Base-by-base conservation (phyloP, 2,797 vertebrate species). In the Threskiornis aethiopicus region DNA sequence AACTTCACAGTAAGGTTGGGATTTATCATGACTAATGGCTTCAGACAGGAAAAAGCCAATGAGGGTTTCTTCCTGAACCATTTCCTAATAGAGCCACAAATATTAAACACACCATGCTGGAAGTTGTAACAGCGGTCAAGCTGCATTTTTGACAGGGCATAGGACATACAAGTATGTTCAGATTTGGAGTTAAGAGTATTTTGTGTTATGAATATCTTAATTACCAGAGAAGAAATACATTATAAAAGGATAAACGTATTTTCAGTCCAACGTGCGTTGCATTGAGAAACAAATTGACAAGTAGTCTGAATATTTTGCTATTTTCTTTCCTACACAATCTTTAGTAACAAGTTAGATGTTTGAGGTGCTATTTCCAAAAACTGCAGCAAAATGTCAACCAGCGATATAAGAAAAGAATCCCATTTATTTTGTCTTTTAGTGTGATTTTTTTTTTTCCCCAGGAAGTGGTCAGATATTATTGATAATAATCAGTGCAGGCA, bases 401-500 rank as follows among this genome's bases (percentile, higher is more conserved):
- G 84, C 90, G 90, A 95, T 83, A 91, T 97, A 90, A 95, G 90
- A 96, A 96, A 94, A 94, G 76, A 95, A 92, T 94, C 95, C 85
- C 52, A 93, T 97, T 97, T 96, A 75, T 94, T 94, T 97, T 84
- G 79, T 93, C 93, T 96, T 97, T 96, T 93, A 93, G 83, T 92
- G 95, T 75, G 49, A 59, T 79, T 91, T 75, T 57, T 79, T 31
- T 51, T 37, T 25, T 28, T 24, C 79, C 59, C 79, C 59, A 89
- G 58, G 41, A 90, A 97, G 90, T 49, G 87, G 96, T 99, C 98
- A 99, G 95, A 98, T 94, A n/a, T 98, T 98, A 95, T 98, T 99
- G 95, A 99, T 99, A 96, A 99, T 98, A 46, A 99, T 99, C 89
- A 99, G 98, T 72, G 99, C 99, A 59, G 99, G 99, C 97, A 98